Evolutionary conservation across 2,113 vertebrate species (phyloP).

Genomic region (Nerophis lumbriciformis): DNA sequence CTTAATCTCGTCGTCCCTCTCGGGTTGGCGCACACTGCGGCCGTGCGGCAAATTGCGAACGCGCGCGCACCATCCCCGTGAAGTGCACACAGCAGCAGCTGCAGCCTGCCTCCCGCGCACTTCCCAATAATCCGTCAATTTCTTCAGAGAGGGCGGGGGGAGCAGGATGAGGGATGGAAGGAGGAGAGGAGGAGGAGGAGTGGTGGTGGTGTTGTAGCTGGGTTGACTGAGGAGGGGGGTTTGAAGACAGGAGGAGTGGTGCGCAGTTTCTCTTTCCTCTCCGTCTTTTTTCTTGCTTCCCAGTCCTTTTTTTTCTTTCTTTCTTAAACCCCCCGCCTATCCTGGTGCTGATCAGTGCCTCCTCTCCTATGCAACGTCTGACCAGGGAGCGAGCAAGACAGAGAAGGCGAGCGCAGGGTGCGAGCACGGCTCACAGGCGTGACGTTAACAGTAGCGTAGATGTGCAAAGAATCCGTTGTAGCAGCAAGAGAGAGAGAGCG

Average conservation of each 20-base stretch:
- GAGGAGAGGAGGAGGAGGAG: slow-evolving; percentile 32
- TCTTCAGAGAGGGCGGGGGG: slow-evolving; percentile 53
- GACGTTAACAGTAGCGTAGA: slow-evolving; percentile 66
- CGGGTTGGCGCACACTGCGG: slow-evolving; percentile 52
- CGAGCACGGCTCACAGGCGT: slow-evolving; percentile 59
- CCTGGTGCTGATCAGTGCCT: slow-evolving; percentile 48
- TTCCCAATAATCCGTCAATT: slow-evolving; percentile 78
- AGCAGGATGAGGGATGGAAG: slow-evolving; percentile 45
- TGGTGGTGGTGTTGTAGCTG: slow-evolving; percentile 50
- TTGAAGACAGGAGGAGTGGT: slow-evolving; percentile 52
- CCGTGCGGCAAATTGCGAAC: slow-evolving; percentile 42
- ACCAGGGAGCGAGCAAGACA: slow-evolving; percentile 41
- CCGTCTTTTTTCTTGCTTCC: slow-evolving; percentile 51
- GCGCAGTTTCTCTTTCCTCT: slow-evolving; percentile 55
- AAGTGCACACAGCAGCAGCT: slow-evolving; percentile 64
- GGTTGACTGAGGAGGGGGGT: slow-evolving; percentile 44
- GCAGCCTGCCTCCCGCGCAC: slow-evolving; percentile 70
- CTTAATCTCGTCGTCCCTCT: not conserved
- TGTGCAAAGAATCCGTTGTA: slow-evolving; percentile 71
- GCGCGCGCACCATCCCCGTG: slow-evolving; percentile 53
- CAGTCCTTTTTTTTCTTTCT: slow-evolving; percentile 36
- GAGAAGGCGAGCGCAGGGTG: slow-evolving; percentile 45
- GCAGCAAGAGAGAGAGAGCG: slow-evolving; percentile 60
- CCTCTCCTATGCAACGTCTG: slow-evolving; percentile 44
- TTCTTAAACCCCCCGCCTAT: slow-evolving; percentile 23